Base-by-base conservation (phyloP, 1,140 invertebrate genomes). In the Coenobita brevimanus region DNA sequence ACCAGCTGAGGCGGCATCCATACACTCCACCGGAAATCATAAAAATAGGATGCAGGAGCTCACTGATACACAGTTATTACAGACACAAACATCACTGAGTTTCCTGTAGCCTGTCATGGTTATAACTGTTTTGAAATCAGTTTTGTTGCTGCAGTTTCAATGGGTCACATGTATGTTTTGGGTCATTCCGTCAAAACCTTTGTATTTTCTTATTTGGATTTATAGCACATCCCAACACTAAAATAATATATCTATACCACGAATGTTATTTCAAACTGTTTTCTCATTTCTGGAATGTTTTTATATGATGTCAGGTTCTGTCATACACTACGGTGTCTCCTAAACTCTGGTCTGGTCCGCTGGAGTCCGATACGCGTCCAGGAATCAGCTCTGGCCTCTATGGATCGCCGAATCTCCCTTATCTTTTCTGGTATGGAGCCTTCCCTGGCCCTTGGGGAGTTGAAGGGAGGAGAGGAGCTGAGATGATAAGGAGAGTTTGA, bases 391-490 rank as follows among this genome's bases (percentile, higher is more conserved):
- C 57, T 86, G 27, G 60, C 84, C 41, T 86, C 75, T 6, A 86
- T 79, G 27, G 84, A 78, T 15, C 27, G 75, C 27, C 84, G 60
- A 30, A 86, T 24, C 36, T 86, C 83, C 38, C 41, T n/a, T 4
- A 86, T 86, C 50, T 86, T 86, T 24, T 86, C 73, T 4, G 83
- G 83, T n/a, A 86, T 67, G 24, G 71, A 17, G 2, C 54, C 71
- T 21, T 30, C 30, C 4, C 24, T 69, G 3, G 62, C 30, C 0
- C 62, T 30, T 6, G 41, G 36, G 30, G 46, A 41, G 43, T 3
- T 36, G 2, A 10, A 27, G 27, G n/a, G 33, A 17, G 17, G 33
- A 24, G 41, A 27, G 41, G 41, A 75, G 33, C 21, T 1, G 0
- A 24, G 24, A 21, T 33, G 6, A n/a, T 24, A 24, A 33, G 36